Percentiles rank a stretch among this genome's conserved stretches.
Conservation (phyloP, 2,888 invertebrate species). For the Sphecodes monilicornis region DNA sequence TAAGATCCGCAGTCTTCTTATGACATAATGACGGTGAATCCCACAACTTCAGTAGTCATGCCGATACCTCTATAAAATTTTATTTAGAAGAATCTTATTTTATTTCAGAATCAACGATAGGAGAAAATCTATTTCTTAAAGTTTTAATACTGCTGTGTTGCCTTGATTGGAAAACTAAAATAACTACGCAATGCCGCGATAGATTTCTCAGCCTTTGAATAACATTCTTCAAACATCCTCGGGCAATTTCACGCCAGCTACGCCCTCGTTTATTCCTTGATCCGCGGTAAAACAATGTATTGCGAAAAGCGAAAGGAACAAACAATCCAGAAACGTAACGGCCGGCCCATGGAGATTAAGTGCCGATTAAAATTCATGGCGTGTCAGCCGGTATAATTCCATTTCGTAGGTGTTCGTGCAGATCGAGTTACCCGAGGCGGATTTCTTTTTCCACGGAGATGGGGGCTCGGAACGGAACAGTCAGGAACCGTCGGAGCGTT, state of each 20-base stretch:
- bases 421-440: conserved; percentile 68
- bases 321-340: conserved; percentile 62
- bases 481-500: conserved; percentile 8
- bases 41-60: not conserved
- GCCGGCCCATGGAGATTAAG: conserved; percentile 63
- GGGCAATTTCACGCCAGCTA: not conserved
- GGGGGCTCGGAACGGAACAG: not conserved
- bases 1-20: too few species aligned
- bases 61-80: not conserved
- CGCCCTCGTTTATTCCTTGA: conserved; percentile 13
- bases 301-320: conserved; percentile 61
- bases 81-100: not conserved
- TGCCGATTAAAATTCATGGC: conserved; percentile 73
- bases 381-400: conserved; percentile 72
- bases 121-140: not conserved
- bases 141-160: not conserved
- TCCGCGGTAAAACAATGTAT: conserved; percentile 48
- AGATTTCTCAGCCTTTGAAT: not conserved
- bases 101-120: too few species aligned
- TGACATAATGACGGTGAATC: too few species aligned
- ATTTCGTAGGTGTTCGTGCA: conserved; percentile 73
- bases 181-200: not conserved
- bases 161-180: not conserved
- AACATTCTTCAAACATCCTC: conserved; percentile 24
- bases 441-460: conserved; percentile 31